Percentiles rank a stretch among this genome's conserved stretches.
Evolutionary conservation across 2,888 invertebrate species (phyloP).

Genomic region (Leptinotarsa peninsularis): DNA sequence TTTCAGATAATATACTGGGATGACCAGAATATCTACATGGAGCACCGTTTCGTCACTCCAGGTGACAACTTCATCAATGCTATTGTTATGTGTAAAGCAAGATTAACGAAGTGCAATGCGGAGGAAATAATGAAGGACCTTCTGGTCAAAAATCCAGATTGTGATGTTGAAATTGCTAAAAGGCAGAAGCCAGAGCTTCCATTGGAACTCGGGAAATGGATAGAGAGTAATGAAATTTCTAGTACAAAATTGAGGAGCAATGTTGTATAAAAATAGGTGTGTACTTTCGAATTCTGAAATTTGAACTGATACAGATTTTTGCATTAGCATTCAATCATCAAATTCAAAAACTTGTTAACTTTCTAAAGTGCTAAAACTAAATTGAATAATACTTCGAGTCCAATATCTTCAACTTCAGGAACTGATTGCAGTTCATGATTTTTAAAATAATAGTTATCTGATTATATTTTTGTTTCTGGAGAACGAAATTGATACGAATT

Average conservation of each 20-base stretch:
- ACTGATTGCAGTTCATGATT: no score
- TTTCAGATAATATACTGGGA: constrained; percentile 88
- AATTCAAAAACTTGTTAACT: no score
- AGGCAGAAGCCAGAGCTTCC: constrained; percentile 72
- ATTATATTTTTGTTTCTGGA: no score
- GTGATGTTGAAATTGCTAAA: constrained; percentile 59
- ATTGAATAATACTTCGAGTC: no score
- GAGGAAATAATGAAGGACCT: constrained; percentile 68
- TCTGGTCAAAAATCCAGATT: constrained; percentile 46
- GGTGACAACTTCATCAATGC: constrained; percentile 79
- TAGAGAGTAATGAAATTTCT: constrained; percentile 78
- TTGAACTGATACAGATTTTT: no score
- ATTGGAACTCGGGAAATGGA: constrained; percentile 76
- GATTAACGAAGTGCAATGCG: constrained; percentile 72
- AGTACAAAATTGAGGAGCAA: constrained; percentile 72
- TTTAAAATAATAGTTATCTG: no score
- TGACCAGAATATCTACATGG: constrained; percentile 83
- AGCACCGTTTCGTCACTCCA: constrained; percentile 82
- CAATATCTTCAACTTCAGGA: no score
- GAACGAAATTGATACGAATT: no score
- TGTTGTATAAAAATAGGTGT: background rate
- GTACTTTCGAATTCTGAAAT: background rate
- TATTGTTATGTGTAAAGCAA: constrained; percentile 70
- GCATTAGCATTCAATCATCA: no score
- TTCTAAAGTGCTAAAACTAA: no score